Evolutionary conservation across 2,797 vertebrate genomes (phyloP), one percentile per base, ranked within the genome.

Genomic region (Eulemur mongoz): DNA sequence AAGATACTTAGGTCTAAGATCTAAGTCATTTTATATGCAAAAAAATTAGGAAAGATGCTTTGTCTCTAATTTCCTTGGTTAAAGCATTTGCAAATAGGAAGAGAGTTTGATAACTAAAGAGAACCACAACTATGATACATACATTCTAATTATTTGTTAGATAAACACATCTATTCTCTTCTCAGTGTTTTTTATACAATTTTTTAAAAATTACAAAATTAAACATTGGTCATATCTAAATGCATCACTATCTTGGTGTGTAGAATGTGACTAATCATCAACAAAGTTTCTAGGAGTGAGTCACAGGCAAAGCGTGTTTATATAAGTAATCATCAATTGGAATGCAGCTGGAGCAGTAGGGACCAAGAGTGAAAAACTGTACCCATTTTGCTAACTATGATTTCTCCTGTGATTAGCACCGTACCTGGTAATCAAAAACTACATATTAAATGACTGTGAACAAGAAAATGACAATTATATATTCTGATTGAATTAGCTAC

Each of bases 171-270:
- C 8, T 80, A 59, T 70, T 97, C 12, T 23, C 18, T 63, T 85
- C 13, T 75, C n/a, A 32, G 40, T 25, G 2, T 4, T 70, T 57
- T 70, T 38, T 67, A 87, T 76, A 54, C 2, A 69, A 92, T 43
- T 70, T 59, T 59, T 69, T 17, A 84, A 27, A 91, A 88, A 40
- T 91, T 76, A 81, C 69, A 38, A 67, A 79, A 63, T 70, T 84
- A 80, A 78, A 73, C 6, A 65, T 18, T 83, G 59, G 2, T 70
- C 27, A 78, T 72, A 89, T 6, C 4, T 86, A 43, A 89, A 54
- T 15, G 50, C 6, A 52, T 73, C 30, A 84, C 4, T 4, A 32
- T 81, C 20, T 79, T 59, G 11, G 23, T 67, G 12, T 15, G 40
- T 78, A 91, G 17, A 91, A 70, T 69, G 2, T 85, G 8, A 76